Base-by-base conservation (phyloP, 2,888 invertebrate species). In the Archaeoteleia sp. region DNA sequence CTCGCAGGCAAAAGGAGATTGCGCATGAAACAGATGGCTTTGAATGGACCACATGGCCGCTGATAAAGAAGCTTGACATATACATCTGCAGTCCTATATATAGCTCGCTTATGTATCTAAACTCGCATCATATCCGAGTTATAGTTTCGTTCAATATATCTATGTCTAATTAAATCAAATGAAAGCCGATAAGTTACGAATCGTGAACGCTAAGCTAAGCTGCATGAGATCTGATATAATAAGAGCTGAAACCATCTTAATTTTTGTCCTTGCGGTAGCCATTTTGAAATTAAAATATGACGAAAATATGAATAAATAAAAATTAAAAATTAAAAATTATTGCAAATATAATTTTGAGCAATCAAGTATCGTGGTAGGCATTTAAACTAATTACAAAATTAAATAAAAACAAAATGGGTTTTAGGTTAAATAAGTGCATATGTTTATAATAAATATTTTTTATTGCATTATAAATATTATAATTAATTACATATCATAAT, bases 1-100 rank as follows among this genome's bases (percentile, higher is more conserved):
- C 27, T 25, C 17, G 30, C 9, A 27, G 2, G 27, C 8, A 30
- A 7, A 40, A 25, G 29, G 55, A 53, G 45, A 66, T 68, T 71
- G 58, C 67, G 46, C 51, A 66, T 55, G 51, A 70, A 75, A 71
- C 77, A 80, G 70, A 79, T 78, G 78, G 72, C 72, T 77, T 61
- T 67, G 49, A 67, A 74, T 67, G 72, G 67, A 63, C 78, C 81
- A 81, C 78, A 81, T 80, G 81, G 79, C 76, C 42, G 42, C 9
- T 9, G 7, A 6, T 5, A 4, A 29, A 68, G 73, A 71, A 67
- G 51, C 61, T 70, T 46, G 63, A 62, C 60, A 69, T 63, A 63
- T 72, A 67, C 74, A 72, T 73, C 71, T 71, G 66, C 67, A 69
- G 37, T 66, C 37, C 72, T 74, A 77, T 73, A 73, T 73, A 74